Conservation (phyloP, 2,113 vertebrate species). For the Bettongia penicillata region DNA sequence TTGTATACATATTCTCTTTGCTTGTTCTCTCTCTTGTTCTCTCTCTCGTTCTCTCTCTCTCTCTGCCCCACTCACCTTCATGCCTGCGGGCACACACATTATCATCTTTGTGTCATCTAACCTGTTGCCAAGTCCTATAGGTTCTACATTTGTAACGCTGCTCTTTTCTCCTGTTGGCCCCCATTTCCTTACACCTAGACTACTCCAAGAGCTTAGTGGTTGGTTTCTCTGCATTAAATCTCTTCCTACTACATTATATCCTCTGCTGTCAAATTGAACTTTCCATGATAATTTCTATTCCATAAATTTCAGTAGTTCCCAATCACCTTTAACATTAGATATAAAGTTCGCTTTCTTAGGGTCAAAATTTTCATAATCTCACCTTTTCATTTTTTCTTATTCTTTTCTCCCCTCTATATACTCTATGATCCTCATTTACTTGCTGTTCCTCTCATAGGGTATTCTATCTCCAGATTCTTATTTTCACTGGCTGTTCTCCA, state of each 20-base stretch:
- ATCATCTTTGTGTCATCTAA: too few species aligned
- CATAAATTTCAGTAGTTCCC: too few species aligned
- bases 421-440: not conserved
- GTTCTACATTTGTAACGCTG: not conserved
- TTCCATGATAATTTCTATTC: not conserved
- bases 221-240: not conserved
- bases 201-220: not conserved
- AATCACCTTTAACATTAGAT: too few species aligned
- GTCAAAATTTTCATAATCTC: not conserved
- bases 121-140: too few species aligned
- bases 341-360: too few species aligned
- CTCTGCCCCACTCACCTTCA: too few species aligned
- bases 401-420: not conserved
- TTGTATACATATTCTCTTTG: too few species aligned
- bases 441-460: not conserved
- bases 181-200: not conserved
- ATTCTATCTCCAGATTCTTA: not conserved
- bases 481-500: not conserved
- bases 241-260: too few species aligned
- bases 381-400: not conserved
- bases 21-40: too few species aligned
- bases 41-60: too few species aligned
- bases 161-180: not conserved
- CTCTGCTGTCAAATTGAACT: not conserved
- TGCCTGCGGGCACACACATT: too few species aligned